These are phyloP conservation scores for Lampropteryx suffumata DNA, from an alignment of 2,888 invertebrate species.

Conservation along the genomic window DNA sequence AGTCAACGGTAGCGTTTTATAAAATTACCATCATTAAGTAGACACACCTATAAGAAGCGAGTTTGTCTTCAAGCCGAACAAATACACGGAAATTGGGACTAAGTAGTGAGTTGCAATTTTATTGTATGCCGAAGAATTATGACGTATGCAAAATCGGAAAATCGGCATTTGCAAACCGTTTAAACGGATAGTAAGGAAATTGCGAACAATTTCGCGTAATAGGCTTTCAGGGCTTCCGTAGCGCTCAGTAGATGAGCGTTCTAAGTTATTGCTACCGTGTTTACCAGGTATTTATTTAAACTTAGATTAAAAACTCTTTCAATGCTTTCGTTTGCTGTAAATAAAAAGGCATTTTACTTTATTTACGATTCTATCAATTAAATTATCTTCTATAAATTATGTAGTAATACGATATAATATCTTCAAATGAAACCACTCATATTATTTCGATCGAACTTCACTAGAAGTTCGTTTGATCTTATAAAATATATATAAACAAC, in stretches of 20 bases:
- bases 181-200: constrained; percentile 74
- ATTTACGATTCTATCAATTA: too few species aligned
- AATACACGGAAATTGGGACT: constrained; percentile 62
- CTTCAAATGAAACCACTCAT: too few species aligned
- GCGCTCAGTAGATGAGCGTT: constrained; percentile 13
- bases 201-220: constrained; percentile 78
- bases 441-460: too few species aligned
- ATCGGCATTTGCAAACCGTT: constrained; percentile 79
- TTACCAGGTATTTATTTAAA: background rate
- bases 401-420: too few species aligned
- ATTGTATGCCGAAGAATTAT: constrained; percentile 80
- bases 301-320: background rate
- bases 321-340: background rate
- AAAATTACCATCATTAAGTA: constrained; percentile 32
- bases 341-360: too few species aligned
- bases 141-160: constrained; percentile 79
- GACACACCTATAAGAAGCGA: constrained; percentile 21
- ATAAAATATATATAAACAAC: too few species aligned
- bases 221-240: constrained; percentile 53
- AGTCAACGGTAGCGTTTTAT: constrained; percentile 11
- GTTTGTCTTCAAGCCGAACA: constrained; percentile 48
- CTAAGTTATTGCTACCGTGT: background rate
- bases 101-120: constrained; percentile 76
- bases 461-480: too few species aligned
- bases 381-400: too few species aligned